These are phyloP conservation scores for Rhopilema esculentum DNA, from an alignment of 30 jellyfish, hydroid and myxozoan species.

Conservation along the genomic window DNA sequence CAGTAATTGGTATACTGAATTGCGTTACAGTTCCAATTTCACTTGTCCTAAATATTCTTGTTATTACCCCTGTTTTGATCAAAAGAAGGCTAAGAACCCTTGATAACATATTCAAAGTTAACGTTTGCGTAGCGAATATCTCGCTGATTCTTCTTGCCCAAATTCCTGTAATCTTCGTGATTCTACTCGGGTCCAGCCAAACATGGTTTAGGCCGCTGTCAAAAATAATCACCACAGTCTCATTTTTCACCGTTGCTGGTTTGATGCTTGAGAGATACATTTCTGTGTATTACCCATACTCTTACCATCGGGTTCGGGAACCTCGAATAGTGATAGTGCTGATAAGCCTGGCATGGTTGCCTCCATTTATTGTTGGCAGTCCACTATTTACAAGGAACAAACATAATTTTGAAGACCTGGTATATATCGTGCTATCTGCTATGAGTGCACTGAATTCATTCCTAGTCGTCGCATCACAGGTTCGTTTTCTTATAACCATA, in stretches of 20 bases:
- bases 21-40: background rate
- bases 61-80: background rate
- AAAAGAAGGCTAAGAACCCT: slow-evolving; percentile 10
- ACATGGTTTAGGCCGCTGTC: slow-evolving; percentile 2
- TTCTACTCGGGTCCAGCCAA: background rate
- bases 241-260: background rate
- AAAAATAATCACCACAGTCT: background rate
- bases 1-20: slow-evolving; percentile 10
- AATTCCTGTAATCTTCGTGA: slow-evolving; percentile 1
- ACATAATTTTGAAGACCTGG: no score
- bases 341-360: background rate
- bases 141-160: background rate
- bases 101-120: background rate
- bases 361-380: background rate
- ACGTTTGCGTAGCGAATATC: slow-evolving; percentile 4
- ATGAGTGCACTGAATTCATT: background rate
- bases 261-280: slow-evolving; percentile 9
- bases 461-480: background rate
- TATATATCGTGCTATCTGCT: background rate
- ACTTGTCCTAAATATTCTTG: background rate
- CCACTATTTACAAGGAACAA: background rate
- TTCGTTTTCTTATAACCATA: slow-evolving; percentile 5
- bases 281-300: slow-evolving; percentile 21
- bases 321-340: background rate
- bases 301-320: background rate